These are phyloP conservation scores for Rhombomys opimus DNA, from an alignment of 2,113 vertebrate species.

Conservation along the genomic window DNA sequence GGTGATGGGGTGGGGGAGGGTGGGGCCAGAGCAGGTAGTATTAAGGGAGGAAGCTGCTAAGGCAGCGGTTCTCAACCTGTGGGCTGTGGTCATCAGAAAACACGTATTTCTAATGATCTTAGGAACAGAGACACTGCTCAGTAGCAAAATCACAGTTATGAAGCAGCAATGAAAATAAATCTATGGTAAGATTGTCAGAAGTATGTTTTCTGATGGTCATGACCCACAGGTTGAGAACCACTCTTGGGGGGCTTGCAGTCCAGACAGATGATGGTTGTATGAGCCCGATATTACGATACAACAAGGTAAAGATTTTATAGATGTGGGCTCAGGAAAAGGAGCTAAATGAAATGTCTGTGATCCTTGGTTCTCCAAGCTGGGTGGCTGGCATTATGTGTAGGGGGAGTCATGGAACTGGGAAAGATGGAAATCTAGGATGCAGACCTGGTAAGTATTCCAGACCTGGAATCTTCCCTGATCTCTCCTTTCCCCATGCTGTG, in stretches of 20 bases:
- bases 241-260: background rate
- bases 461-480: background rate
- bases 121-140: background rate
- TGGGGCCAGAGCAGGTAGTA: background rate
- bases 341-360: background rate
- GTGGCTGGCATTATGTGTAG: background rate
- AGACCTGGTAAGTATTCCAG: background rate
- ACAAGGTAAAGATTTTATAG: background rate
- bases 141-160: background rate
- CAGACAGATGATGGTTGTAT: background rate
- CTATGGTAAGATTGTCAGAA: background rate
- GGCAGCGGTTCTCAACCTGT: background rate
- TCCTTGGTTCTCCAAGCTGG: background rate
- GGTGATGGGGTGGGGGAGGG: background rate
- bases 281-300: background rate
- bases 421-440: background rate
- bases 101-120: background rate
- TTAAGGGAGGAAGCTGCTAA: background rate
- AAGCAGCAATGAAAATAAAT: background rate
- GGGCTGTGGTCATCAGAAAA: background rate
- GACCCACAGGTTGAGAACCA: background rate
- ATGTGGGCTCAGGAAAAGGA: background rate
- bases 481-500: rapidly evolving
- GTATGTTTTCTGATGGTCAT: background rate
- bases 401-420: rapidly evolving